Conservation (phyloP, 2,888 invertebrate species). For the Dasypogon diadema region DNA sequence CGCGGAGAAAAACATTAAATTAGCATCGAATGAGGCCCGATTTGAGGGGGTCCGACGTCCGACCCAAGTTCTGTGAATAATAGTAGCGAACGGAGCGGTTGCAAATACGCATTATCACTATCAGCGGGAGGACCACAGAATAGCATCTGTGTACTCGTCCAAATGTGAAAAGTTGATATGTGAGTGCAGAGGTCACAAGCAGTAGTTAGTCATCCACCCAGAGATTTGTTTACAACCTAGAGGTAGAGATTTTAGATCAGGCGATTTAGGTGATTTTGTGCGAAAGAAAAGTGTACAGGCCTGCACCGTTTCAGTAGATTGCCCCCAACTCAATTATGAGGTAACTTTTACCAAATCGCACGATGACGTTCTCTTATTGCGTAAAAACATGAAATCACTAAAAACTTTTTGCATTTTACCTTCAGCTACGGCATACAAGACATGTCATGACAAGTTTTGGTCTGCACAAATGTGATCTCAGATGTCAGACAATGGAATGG, state of each 20-base stretch:
- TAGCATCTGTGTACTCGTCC: background rate
- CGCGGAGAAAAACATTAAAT: conserved; percentile 13
- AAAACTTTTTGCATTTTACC: conserved; percentile 30
- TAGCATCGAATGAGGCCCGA: background rate
- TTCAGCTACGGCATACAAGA: conserved; percentile 23
- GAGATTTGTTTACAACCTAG: conserved; percentile 1
- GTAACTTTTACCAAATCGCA: conserved; percentile 38
- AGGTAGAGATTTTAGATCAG: background rate
- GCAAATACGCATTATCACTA: background rate
- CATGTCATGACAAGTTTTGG: conserved; percentile 46
- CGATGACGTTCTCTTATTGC: conserved; percentile 47
- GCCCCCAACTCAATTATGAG: conserved; percentile 39
- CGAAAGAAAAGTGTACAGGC: background rate
- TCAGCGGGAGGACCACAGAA: background rate
- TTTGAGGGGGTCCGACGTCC: too few species aligned
- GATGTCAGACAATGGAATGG: background rate
- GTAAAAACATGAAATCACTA: conserved; percentile 45
- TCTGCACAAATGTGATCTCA: conserved; percentile 28
- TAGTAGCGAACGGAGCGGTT: background rate
- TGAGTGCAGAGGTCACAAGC: conserved; percentile 31
- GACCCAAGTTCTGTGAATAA: background rate
- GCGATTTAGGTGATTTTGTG: background rate
- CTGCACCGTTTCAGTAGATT: conserved; percentile 3
- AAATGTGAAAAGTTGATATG: background rate
- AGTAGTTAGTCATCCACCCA: conserved; percentile 37